Conservation (phyloP, 2,797 vertebrate genomes). For the Chelmon rostratus region DNA sequence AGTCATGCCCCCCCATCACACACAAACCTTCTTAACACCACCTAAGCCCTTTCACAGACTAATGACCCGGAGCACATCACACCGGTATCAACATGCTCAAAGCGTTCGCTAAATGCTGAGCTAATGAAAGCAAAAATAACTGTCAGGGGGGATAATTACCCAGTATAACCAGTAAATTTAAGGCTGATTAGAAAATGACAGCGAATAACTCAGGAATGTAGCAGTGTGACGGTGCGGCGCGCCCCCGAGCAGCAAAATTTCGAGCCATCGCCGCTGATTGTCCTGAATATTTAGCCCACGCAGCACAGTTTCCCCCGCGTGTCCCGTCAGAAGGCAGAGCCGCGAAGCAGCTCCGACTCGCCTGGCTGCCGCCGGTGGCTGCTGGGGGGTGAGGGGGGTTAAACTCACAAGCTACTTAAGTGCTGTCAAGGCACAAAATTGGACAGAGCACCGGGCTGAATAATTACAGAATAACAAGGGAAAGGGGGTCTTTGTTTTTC, state of each 20-base stretch:
- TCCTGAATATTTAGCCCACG: conserved; percentile 50
- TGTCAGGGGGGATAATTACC: conserved; percentile 64
- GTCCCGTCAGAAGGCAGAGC: conserved; percentile 30
- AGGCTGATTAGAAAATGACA: conserved; percentile 69
- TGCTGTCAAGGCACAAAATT: conserved; percentile 74
- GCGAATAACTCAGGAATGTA: conserved; percentile 52
- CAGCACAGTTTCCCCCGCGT: conserved; percentile 24
- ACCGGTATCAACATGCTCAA: conserved; percentile 48
- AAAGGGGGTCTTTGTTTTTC: conserved; percentile 78
- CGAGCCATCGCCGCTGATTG: conserved; percentile 43
- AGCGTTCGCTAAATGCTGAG: conserved; percentile 8
- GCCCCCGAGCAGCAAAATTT: conserved; percentile 31
- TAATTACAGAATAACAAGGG: conserved; percentile 80
- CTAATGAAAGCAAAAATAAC: conserved; percentile 58
- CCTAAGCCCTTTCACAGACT: neutral
- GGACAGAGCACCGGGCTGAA: conserved; percentile 65
- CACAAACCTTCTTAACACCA: neutral
- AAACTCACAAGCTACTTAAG: conserved; percentile 72
- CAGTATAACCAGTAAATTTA: conserved; percentile 50
- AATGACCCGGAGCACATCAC: conserved; percentile 18
- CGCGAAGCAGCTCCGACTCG: conserved; percentile 20
- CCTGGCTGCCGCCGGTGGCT: conserved; percentile 16
- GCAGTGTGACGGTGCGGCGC: conserved; percentile 7
- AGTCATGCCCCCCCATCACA: too few species aligned
- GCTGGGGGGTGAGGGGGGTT: conserved; percentile 47